Evolutionary conservation across 2,797 vertebrate genomes (phyloP).

Genomic region (Pristis pectinata): DNA sequence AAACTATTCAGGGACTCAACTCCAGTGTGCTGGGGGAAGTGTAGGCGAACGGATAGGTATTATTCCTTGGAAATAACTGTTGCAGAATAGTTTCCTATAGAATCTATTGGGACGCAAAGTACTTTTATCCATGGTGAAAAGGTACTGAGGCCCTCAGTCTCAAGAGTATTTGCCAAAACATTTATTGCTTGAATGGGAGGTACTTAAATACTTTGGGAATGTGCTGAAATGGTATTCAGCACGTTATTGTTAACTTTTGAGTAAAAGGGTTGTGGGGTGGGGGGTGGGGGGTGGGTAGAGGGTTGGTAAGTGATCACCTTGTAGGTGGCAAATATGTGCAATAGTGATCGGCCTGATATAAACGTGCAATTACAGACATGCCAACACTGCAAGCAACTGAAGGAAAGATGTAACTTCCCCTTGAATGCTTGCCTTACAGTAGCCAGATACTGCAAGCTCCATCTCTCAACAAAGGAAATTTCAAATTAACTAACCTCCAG

Average conservation of each 20-base stretch:
- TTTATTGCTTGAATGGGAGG: not conserved
- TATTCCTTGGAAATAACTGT: not conserved
- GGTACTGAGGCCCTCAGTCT: not conserved
- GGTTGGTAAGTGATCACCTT: slow-evolving; percentile 1
- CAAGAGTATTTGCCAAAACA: slow-evolving; percentile 25
- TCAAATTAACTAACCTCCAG: slow-evolving; percentile 11
- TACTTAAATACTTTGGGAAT: not conserved
- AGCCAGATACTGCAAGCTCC: not conserved
- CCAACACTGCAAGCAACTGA: not conserved
- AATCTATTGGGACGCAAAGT: not conserved
- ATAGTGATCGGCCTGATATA: slow-evolving; percentile 30
- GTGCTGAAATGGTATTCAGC: not conserved
- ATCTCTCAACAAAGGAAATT: slow-evolving; percentile 26
- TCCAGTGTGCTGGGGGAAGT: slow-evolving; percentile 23
- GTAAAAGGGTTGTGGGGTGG: not conserved
- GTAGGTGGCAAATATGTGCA: slow-evolving; percentile 22
- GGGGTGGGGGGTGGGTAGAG: not conserved
- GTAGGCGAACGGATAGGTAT: slow-evolving; percentile 7
- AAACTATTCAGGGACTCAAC: slow-evolving; percentile 14
- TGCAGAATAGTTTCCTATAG: not conserved
- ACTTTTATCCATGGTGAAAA: slow-evolving; percentile 4
- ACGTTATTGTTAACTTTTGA: not conserved
- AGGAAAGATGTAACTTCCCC: slow-evolving; percentile 15
- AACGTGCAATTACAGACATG: slow-evolving; percentile 30
- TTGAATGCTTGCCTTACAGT: slow-evolving; percentile 28